Evolutionary conservation across 1,140 invertebrate species (phyloP), one percentile per base, ranked within the genome.

Genomic region (Stenopsyche tienmushanensis): DNA sequence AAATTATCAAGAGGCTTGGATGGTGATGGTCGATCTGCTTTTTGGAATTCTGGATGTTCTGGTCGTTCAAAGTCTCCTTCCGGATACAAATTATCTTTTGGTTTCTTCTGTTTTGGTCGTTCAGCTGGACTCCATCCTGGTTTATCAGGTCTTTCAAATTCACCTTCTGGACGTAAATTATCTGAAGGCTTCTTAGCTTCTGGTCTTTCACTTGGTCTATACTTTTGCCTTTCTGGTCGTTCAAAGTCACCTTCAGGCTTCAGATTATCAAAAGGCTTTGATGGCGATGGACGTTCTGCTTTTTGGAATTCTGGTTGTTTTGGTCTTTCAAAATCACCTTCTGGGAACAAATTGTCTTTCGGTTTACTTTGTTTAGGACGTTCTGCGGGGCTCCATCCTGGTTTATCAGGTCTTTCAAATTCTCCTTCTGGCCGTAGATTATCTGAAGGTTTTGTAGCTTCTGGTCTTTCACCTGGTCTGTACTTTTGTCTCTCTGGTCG

Each of bases 101-200:
- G 84, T 71, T 80, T 85, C 79, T 85, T 82, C 54, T 80, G 80
- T 45, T 69, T 73, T 0, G 78, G 77, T 58, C 81, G 69, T 72
- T 83, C 76, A 62, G 77, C 75, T 58, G 79, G 62, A 64, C 74
- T 69, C 77, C 77, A 74, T 72, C 79, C 54, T 25, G 78, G 72
- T 29, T 77, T 71, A 49, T 74, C 67, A 21, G 77, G 72, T 68
- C 72, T 63, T 65, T 82, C 82, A 71, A 86, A 90, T 75, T 86
- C 83, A 39, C 88, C 88, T 73, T 89, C 88, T 21, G 86, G 81
- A 70, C 75, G 81, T 1, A 88, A 72, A 74, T 87, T 87, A 67
- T 86, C 85, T 44, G 74, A 63, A 8, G 82, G 84, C 67, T 79
- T 83, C 44, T 78, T 76, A 42, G 80, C 75, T 20, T 77, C 74